Percentiles rank a stretch among this genome's conserved stretches.
Evolutionary conservation across 1,140 invertebrate species (phyloP).

Genomic region (Orchestia grillus): DNA sequence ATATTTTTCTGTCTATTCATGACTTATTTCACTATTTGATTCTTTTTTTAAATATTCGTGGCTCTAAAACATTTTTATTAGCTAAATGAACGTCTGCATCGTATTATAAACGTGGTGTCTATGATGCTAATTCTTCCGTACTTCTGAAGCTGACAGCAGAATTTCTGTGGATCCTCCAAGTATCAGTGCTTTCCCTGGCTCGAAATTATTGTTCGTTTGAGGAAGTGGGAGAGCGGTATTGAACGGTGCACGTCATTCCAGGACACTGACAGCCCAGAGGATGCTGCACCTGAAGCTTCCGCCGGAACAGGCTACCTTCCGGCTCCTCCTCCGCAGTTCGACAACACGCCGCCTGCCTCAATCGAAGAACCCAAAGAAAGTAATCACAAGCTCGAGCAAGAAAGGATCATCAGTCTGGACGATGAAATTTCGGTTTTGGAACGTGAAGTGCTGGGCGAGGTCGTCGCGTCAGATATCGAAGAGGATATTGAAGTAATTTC

Average conservation of each 20-base stretch:
- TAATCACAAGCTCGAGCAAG: not conserved
- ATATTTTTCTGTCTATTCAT: not conserved
- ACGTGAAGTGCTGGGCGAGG: constrained; percentile 17
- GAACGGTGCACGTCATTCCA: not conserved
- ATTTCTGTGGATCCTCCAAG: not conserved
- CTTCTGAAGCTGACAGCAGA: not conserved
- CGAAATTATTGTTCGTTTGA: not conserved
- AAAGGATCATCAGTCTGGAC: constrained; percentile 29
- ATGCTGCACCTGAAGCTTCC: constrained; percentile 1
- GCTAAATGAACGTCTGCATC: not conserved
- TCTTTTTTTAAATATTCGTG: not conserved
- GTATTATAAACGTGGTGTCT: not conserved
- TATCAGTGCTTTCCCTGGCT: not conserved
- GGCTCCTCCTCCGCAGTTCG: constrained; percentile 45
- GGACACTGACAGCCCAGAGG: not conserved
- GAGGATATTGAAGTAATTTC: constrained; percentile 4
- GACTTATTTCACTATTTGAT: not conserved
- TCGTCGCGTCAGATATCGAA: constrained; percentile 13
- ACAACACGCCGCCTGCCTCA: constrained; percentile 7
- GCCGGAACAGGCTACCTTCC: not conserved
- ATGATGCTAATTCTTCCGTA: not conserved
- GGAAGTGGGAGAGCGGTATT: not conserved
- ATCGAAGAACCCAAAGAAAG: not conserved
- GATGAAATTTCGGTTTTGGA: constrained; percentile 36
- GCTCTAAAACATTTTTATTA: not conserved